Base-by-base conservation (phyloP, 2,888 invertebrate species). In the Drosophila sordidula region DNA sequence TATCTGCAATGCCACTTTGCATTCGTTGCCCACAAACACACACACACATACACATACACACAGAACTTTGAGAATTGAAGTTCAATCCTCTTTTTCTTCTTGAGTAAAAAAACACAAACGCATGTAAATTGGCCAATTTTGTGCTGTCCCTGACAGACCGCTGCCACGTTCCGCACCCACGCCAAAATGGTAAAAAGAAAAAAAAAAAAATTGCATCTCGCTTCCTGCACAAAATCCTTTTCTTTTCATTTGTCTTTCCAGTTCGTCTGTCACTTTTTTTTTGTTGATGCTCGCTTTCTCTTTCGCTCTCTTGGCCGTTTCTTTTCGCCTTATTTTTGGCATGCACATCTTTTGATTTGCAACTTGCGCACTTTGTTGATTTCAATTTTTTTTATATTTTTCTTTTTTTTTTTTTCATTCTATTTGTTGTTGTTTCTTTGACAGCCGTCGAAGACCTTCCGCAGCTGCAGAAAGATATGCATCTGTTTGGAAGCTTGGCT, bases 41-140 rank as follows among this genome's bases (percentile, higher is more conserved):
- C 52, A 54, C 51, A 58, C 41, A 38, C 46, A 39, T 45, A 16
- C 47, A 36, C 26, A 70, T 22, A 55, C 22, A 49, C 9, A 29
- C 29, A 29, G 9, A 61, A 39, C 39, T 64, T 25, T 61, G 52
- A 59, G 63, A 73, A 87, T 78, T 84, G 85, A 80, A 87, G 81
- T 84, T 80, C 87, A 83, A 84, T 83, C 57, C 25, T 38, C 47
- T 55, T 50, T 70, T 71, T 65, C 61, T 56, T 61, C 52, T 77
- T 56, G 57, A 57, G 56, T 66, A 73, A 70, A 59, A 70, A 71
- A 77, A 72, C 70, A 70, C 73, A 82, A 84, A 82, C 80, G 88
- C 80, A 86, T 87, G 88, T 83, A 85, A 85, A 85, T 85, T 85
- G 85, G 88, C 88, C 85, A 85, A 85, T 85, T 87, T 85, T 45